These are phyloP conservation scores for Asteroscopus sphinx DNA, from an alignment of 2,888 invertebrate genomes.

Conservation along the genomic window DNA sequence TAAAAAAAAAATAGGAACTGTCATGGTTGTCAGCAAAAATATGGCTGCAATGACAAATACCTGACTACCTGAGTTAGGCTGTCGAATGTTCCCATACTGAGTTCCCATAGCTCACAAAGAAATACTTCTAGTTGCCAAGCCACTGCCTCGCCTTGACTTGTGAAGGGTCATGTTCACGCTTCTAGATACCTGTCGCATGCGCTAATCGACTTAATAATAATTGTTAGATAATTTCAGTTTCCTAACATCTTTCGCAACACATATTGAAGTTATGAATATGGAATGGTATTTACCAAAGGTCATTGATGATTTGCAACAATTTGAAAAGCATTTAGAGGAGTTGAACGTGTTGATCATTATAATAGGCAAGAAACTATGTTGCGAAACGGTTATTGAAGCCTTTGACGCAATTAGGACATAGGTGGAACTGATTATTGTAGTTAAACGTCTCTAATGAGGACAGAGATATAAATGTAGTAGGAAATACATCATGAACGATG, in stretches of 20 bases:
- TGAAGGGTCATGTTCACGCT: constrained; percentile 74
- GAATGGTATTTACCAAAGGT: constrained; percentile 53
- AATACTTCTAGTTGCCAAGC: constrained; percentile 32
- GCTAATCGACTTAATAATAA: constrained; percentile 53
- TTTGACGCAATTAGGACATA: constrained; percentile 16
- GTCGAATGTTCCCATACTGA: constrained; percentile 35
- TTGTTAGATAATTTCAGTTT: constrained; percentile 45
- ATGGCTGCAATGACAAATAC: constrained; percentile 1
- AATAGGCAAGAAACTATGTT: constrained; percentile 21
- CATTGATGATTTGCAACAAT: constrained; percentile 60
- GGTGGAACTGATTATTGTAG: neutral
- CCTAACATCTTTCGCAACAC: constrained; percentile 44
- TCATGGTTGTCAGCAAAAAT: neutral
- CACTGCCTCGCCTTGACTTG: constrained; percentile 75
- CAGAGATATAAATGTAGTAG: constrained; percentile 2
- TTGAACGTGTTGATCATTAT: constrained; percentile 24
- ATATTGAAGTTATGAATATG: constrained; percentile 45
- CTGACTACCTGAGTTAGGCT: constrained; percentile 15
- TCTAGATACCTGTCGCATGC: constrained; percentile 55
- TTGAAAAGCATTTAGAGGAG: constrained; percentile 33
- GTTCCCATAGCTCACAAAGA: constrained; percentile 35
- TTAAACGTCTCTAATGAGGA: constrained; percentile 3
- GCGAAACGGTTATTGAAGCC: constrained; percentile 24
- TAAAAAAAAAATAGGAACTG: constrained; percentile 4
- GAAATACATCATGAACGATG: constrained; percentile 9